These are phyloP conservation scores for Lucifuga dentata DNA, from an alignment of 2,113 vertebrate species.

Conservation along the genomic window DNA sequence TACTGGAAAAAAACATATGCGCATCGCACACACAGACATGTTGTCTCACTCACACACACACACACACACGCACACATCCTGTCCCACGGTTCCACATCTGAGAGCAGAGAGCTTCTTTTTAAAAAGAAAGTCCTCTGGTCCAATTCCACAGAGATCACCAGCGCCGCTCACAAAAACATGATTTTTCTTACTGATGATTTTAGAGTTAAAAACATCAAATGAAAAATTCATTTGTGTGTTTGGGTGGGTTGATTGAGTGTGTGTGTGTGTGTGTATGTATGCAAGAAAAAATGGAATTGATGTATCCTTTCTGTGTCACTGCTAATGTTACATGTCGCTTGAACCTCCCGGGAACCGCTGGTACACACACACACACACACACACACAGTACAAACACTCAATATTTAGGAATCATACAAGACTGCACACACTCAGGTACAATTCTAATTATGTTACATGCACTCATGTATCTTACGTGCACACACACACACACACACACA, in stretches of 20 bases:
- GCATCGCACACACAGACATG: conserved; percentile 11
- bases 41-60: conserved; percentile 33
- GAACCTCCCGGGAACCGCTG: conserved; percentile 60
- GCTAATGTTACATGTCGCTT: conserved; percentile 69
- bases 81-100: conserved; percentile 36
- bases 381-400: conserved; percentile 22
- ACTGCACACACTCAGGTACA: conserved; percentile 12
- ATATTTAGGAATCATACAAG: no score
- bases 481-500: conserved; percentile 5
- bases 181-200: conserved; percentile 60
- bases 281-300: conserved; percentile 56
- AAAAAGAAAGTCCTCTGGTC: conserved; percentile 43
- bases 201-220: conserved; percentile 54
- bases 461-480: conserved; percentile 1
- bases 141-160: conserved; percentile 62
- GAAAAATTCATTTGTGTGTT: conserved; percentile 67
- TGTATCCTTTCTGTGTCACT: conserved; percentile 77
- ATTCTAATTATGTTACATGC: conserved; percentile 23
- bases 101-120: conserved; percentile 42
- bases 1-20: conserved; percentile 2
- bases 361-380: conserved; percentile 10
- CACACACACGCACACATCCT: conserved; percentile 26
- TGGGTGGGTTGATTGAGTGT: conserved; percentile 4
- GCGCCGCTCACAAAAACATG: conserved; percentile 53
- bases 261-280: conserved; percentile 4